Conservation (phyloP, 2,797 vertebrate species). For the Rhinophrynus dorsalis region DNA sequence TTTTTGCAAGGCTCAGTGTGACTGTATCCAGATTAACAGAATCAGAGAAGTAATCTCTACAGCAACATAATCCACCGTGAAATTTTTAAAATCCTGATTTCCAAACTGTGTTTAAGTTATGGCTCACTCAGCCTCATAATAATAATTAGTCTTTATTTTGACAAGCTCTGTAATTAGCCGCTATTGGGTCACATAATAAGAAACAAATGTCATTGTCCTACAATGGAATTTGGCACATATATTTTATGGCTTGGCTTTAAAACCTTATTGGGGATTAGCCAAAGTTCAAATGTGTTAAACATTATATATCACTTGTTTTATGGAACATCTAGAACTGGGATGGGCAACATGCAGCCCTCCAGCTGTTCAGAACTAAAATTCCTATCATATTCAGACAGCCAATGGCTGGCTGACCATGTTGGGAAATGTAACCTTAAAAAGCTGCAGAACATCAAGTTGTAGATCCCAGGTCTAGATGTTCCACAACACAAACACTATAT, state of each 20-base stretch:
- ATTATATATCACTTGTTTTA: no score
- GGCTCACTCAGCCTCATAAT: no score
- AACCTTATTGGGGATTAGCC: conserved; percentile 11
- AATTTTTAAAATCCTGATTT: background rate
- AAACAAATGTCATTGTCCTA: conserved; percentile 15
- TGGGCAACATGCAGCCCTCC: no score
- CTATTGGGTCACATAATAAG: conserved; percentile 2
- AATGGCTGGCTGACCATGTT: no score
- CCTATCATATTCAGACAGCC: no score
- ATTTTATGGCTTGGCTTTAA: conserved; percentile 7
- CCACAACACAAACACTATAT: no score
- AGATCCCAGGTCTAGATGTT: no score
- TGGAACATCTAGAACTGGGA: no score
- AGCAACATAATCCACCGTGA: no score
- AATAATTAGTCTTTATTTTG: background rate
- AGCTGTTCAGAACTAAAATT: no score
- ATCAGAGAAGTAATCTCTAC: background rate
- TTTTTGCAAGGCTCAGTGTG: background rate
- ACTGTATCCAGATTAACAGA: background rate
- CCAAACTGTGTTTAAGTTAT: background rate
- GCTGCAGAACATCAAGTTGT: no score
- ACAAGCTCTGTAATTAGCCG: background rate
- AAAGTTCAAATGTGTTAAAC: conserved; percentile 37
- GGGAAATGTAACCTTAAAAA: no score
- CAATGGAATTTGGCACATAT: background rate